A percentile compares a stretch with the other conserved stretches of the same genome.
These are phyloP conservation scores for Laothoe populi DNA, from an alignment of 2,888 invertebrate species.

Conservation along the genomic window DNA sequence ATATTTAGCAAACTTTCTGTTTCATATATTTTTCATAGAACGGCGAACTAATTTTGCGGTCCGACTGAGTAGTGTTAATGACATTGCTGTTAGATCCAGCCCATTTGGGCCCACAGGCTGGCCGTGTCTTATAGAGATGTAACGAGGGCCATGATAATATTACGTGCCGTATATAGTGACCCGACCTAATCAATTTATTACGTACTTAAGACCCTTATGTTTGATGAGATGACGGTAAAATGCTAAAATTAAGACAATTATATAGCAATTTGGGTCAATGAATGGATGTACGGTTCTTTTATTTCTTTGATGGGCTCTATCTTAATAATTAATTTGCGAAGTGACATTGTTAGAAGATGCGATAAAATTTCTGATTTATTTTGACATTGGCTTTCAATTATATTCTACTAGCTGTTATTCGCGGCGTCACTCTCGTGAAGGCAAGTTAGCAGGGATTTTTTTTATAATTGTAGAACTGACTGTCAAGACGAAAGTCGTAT, in stretches of 20 bases:
- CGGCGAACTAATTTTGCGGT: conserved; percentile 44
- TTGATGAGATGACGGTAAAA: conserved; percentile 9
- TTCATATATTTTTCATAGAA: conserved; percentile 6
- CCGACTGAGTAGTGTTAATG: conserved; percentile 52
- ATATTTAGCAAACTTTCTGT: conserved; percentile 10
- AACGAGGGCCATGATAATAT: conserved; percentile 37
- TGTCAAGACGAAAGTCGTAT: no score
- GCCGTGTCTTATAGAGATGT: conserved; percentile 38
- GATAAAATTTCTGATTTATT: no score
- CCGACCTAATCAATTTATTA: conserved; percentile 25
- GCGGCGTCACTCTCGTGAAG: no score
- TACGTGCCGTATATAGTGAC: conserved; percentile 32
- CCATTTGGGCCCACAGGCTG: conserved; percentile 44
- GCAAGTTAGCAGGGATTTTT: no score
- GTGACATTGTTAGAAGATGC: background rate
- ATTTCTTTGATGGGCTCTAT: background rate
- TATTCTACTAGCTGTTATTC: no score
- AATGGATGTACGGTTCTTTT: background rate
- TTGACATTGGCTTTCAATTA: no score
- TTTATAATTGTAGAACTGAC: no score
- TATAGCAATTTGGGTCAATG: conserved; percentile 6
- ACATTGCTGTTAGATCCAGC: conserved; percentile 49
- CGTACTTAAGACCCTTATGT: background rate
- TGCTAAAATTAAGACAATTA: conserved; percentile 13
- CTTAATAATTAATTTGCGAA: background rate